Evolutionary conservation across 2,888 invertebrate species (phyloP).

Genomic region (Temnothorax rugatulus): DNA sequence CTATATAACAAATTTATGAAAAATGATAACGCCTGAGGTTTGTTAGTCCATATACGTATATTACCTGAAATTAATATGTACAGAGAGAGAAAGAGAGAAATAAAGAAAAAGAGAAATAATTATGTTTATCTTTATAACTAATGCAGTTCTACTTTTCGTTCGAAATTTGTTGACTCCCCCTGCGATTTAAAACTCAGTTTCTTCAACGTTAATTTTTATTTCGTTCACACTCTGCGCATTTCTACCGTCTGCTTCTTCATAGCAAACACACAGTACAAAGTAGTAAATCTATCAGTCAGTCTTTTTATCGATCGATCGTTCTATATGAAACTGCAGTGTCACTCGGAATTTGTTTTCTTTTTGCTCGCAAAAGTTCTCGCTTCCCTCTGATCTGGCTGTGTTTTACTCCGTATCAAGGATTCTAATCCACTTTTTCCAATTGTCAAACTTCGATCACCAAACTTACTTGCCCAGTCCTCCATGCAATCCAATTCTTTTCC

Average conservation of each 20-base stretch:
- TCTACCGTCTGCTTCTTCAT: background rate
- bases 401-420: slow-evolving; percentile 33
- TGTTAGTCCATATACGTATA: background rate
- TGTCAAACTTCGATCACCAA: slow-evolving; percentile 45
- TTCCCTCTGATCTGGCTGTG: background rate
- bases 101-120: background rate
- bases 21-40: background rate
- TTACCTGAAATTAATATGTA: background rate
- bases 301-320: slow-evolving; percentile 33
- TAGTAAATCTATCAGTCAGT: slow-evolving; percentile 46
- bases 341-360: slow-evolving; percentile 10
- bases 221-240: background rate
- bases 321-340: background rate
- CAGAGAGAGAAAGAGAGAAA: background rate
- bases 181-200: background rate
- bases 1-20: background rate
- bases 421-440: slow-evolving; percentile 46
- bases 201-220: background rate
- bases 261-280: slow-evolving; percentile 17
- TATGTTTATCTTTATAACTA: background rate
- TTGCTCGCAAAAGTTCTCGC: slow-evolving; percentile 29
- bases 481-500: background rate
- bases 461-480: slow-evolving; percentile 27
- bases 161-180: background rate
- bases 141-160: background rate